phyloP scores from a whole-genome alignment of 2,113 vertebrate species.

The Saccopteryx leptura region DNA sequence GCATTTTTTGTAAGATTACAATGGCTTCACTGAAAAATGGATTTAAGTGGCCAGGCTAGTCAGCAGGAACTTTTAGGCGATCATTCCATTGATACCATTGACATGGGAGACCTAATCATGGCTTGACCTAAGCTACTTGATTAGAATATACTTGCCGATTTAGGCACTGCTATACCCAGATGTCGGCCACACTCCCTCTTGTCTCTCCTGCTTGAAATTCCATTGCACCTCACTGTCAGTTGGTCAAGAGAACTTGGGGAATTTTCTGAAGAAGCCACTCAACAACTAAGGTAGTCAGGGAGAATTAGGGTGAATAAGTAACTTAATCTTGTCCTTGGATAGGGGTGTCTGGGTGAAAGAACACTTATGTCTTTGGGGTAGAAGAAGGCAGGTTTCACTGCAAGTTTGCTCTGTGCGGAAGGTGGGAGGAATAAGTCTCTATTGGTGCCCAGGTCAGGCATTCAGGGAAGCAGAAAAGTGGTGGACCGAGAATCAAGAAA shows the following conservation, averaged over 20 bases:
- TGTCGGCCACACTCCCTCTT: background rate
- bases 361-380: background rate
- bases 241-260: background rate
- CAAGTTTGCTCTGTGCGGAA: background rate
- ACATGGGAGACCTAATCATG: background rate
- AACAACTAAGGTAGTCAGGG: background rate
- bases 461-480: background rate
- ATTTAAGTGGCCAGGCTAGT: background rate
- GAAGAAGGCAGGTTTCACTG: background rate
- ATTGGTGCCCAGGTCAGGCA: background rate
- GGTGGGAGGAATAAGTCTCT: background rate
- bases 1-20: slow-evolving; percentile 33
- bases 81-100: background rate
- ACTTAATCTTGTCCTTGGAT: background rate
- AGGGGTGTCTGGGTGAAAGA: background rate
- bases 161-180: background rate
- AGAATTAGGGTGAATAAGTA: background rate
- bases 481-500: background rate
- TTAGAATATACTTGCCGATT: background rate
- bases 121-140: background rate
- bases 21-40: background rate
- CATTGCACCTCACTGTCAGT: background rate
- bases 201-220: background rate
- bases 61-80: background rate
- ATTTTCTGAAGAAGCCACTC: slow-evolving; percentile 36